Evolutionary conservation across 2,888 invertebrate genomes (phyloP).

Genomic region (Hypselothyrea guttata): DNA sequence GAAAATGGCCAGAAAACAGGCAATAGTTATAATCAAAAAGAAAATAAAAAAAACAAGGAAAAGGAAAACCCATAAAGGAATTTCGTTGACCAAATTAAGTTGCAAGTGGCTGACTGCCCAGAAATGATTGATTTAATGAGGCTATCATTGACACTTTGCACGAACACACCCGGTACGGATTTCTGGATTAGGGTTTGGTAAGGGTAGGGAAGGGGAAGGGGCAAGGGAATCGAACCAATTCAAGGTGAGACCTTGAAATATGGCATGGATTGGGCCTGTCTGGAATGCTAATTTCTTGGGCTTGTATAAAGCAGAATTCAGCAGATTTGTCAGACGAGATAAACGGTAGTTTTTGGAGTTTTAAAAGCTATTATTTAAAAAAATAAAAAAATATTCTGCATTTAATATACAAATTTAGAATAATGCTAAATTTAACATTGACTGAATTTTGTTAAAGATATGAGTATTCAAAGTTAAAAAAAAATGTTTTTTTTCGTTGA

Average conservation of each 20-base stretch:
- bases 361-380: too few relatives aligned
- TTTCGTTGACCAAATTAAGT: conserved; percentile 65
- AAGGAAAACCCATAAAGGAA: conserved; percentile 6
- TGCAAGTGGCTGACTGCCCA: conserved; percentile 65
- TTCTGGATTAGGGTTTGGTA: conserved; percentile 22
- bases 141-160: conserved; percentile 65
- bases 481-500: too few relatives aligned
- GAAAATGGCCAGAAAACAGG: conserved; percentile 47
- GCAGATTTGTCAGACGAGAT: too few relatives aligned
- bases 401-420: too few relatives aligned
- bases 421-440: too few relatives aligned
- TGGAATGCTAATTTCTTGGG: conserved; percentile 3
- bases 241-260: conserved; percentile 34
- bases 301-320: too few relatives aligned
- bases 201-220: too few relatives aligned
- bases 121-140: conserved; percentile 74
- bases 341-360: too few relatives aligned
- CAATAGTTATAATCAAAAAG: conserved; percentile 17
- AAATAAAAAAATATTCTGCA: too few relatives aligned
- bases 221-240: neutral
- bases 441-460: too few relatives aligned
- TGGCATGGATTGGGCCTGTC: conserved; percentile 10
- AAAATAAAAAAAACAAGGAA: conserved; percentile 1
- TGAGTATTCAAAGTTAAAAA: too few relatives aligned
- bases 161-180: conserved; percentile 24